These are phyloP conservation scores for Zoroaster sp. DNA, from an alignment of 53 echinoderm and acorn worm genomes.

Conservation along the genomic window DNA sequence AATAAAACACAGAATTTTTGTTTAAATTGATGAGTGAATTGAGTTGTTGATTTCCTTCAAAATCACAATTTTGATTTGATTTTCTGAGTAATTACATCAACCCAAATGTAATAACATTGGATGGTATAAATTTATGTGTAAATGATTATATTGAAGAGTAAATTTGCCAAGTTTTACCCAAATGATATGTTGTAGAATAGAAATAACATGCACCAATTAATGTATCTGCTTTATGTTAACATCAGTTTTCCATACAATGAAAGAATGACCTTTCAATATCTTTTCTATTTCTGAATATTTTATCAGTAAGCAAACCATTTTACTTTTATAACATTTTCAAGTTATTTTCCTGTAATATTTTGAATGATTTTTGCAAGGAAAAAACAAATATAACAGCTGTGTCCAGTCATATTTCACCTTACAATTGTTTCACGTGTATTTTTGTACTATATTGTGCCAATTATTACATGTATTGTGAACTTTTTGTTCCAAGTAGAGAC, in stretches of 20 bases:
- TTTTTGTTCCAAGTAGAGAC: too few relatives aligned
- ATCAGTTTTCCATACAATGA: background rate
- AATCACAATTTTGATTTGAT: background rate
- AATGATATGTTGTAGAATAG: background rate
- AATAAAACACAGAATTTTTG: too few relatives aligned
- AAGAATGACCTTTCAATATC: background rate
- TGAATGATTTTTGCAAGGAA: background rate
- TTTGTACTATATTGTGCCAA: too few relatives aligned
- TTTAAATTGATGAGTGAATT: too few relatives aligned
- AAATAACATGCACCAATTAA: background rate
- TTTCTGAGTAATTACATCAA: background rate
- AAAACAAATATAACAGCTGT: background rate
- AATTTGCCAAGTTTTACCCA: background rate
- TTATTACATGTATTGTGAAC: too few relatives aligned
- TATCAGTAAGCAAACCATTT: background rate
- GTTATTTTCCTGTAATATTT: background rate
- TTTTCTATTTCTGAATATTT: background rate
- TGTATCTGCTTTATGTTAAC: background rate
- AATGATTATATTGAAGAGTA: slow-evolving; percentile 18
- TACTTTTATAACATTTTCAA: background rate
- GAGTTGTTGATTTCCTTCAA: background rate
- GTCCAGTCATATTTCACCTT: background rate
- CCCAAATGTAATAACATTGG: background rate
- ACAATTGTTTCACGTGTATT: background rate
- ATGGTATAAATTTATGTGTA: slow-evolving; percentile 5